A percentile compares a stretch with the other conserved stretches of the same genome.
Conservation (phyloP, 1,140 invertebrate species). For the Pogonomyrmex californicus region DNA sequence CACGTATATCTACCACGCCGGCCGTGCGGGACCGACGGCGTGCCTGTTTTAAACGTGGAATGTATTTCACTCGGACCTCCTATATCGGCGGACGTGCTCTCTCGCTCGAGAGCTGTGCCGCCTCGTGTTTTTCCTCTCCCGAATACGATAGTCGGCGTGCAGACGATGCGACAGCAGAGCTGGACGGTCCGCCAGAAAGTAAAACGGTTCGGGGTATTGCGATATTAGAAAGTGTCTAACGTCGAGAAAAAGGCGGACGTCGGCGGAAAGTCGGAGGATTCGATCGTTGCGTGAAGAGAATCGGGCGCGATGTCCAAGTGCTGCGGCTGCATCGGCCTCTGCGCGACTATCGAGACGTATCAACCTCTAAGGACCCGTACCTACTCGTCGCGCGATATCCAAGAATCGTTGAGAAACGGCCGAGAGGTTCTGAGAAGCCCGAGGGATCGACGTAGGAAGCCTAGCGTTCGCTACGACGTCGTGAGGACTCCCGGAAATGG, state of each 20-base stretch:
- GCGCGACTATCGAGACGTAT: slow-evolving; percentile 71
- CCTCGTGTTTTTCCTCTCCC: slow-evolving; percentile 33
- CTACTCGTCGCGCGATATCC: slow-evolving; percentile 38
- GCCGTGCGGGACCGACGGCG: neutral
- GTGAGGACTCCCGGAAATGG: slow-evolving; percentile 72
- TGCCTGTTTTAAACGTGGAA: slow-evolving; percentile 32
- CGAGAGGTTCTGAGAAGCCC: slow-evolving; percentile 70
- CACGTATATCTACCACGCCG: slow-evolving; percentile 8
- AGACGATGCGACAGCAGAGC: slow-evolving; percentile 38
- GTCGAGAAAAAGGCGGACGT: neutral
- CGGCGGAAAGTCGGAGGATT: neutral
- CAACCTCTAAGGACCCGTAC: slow-evolving; percentile 70
- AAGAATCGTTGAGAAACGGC: slow-evolving; percentile 33
- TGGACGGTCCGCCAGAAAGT: neutral
- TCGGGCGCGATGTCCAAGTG: slow-evolving; percentile 73
- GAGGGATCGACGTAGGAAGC: slow-evolving; percentile 75
- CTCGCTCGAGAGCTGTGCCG: slow-evolving; percentile 32
- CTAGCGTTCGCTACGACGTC: slow-evolving; percentile 78
- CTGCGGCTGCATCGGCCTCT: slow-evolving; percentile 74
- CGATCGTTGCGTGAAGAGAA: slow-evolving; percentile 2
- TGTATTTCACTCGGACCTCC: slow-evolving; percentile 49
- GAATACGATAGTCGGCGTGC: neutral
- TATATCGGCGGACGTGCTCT: slow-evolving; percentile 47
- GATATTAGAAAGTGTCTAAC: neutral
- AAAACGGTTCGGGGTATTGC: neutral